Conservation (phyloP, 92 coral and sea anemone species). For the Zoanthus gigantus region DNA sequence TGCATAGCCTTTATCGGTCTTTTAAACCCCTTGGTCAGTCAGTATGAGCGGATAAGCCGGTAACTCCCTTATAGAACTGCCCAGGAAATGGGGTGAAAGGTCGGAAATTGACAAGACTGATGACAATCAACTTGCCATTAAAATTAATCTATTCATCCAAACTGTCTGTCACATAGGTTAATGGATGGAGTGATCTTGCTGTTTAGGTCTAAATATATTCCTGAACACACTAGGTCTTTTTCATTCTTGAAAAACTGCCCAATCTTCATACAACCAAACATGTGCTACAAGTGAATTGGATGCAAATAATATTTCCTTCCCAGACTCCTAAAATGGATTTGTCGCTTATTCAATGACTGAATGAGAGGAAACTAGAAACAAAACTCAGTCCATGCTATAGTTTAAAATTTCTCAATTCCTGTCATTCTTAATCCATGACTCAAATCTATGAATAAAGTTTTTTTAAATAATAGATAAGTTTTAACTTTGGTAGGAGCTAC, state of each 20-base stretch:
- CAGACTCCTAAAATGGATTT: background rate
- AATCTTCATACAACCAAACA: background rate
- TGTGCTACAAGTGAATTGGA: background rate
- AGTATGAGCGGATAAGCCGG: constrained; percentile 17
- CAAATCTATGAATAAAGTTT: constrained; percentile 1
- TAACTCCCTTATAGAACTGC: constrained; percentile 42
- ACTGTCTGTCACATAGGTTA: constrained; percentile 20
- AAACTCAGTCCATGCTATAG: background rate
- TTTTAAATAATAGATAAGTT: constrained; percentile 9
- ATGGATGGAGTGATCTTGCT: constrained; percentile 30
- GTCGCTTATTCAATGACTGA: background rate
- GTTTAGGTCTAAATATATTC: background rate
- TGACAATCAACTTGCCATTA: constrained; percentile 32
- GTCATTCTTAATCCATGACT: constrained; percentile 17
- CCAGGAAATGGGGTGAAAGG: constrained; percentile 46
- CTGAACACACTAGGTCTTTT: constrained; percentile 19
- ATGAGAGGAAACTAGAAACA: background rate
- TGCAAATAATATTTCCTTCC: background rate
- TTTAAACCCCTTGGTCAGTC: constrained; percentile 1
- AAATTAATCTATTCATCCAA: constrained; percentile 33
- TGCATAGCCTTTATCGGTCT: background rate
- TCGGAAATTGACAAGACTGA: constrained; percentile 27
- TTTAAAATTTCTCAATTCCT: constrained; percentile 10
- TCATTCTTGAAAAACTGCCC: background rate
- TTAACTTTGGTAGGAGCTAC: background rate